Evolutionary conservation across 2,113 vertebrate genomes (phyloP).

Genomic region (Bettongia penicillata): DNA sequence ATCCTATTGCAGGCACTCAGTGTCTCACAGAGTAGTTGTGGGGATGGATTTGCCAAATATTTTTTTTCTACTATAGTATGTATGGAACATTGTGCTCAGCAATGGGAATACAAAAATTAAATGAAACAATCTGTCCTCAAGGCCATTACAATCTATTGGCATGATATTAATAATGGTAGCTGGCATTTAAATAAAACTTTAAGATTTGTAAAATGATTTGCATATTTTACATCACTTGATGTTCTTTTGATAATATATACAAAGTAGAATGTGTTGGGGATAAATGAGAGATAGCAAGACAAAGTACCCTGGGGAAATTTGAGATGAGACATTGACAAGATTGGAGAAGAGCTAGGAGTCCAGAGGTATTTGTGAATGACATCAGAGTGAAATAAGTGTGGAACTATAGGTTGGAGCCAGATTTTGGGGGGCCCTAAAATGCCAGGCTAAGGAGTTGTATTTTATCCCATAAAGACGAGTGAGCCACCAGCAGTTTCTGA

Average conservation of each 20-base stretch:
- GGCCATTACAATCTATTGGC: not conserved
- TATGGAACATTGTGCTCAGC: not conserved
- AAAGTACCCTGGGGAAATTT: not conserved
- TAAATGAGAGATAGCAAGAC: not conserved
- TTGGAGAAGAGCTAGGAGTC: not conserved
- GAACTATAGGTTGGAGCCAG: not conserved
- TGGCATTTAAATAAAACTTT: not conserved
- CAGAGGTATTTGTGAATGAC: not conserved
- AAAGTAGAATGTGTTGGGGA: not conserved
- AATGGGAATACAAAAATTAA: not conserved
- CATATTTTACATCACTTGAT: not conserved
- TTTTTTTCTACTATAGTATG: not conserved
- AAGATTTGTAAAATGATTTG: not conserved
- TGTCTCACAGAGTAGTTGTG: not conserved
- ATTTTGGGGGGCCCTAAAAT: not conserved
- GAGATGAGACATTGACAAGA: not conserved
- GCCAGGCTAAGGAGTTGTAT: not conserved
- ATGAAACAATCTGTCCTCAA: not conserved
- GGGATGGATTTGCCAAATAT: not conserved
- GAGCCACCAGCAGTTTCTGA: not conserved
- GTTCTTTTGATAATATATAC: not conserved
- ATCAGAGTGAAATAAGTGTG: not conserved
- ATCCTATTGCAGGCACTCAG: not conserved
- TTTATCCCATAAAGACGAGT: too few relatives aligned
- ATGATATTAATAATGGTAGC: not conserved